A percentile compares a stretch with the other conserved stretches of the same genome.
These are phyloP conservation scores for Bombus impatiens DNA, from an alignment of 1,140 invertebrate genomes.

Conservation along the genomic window DNA sequence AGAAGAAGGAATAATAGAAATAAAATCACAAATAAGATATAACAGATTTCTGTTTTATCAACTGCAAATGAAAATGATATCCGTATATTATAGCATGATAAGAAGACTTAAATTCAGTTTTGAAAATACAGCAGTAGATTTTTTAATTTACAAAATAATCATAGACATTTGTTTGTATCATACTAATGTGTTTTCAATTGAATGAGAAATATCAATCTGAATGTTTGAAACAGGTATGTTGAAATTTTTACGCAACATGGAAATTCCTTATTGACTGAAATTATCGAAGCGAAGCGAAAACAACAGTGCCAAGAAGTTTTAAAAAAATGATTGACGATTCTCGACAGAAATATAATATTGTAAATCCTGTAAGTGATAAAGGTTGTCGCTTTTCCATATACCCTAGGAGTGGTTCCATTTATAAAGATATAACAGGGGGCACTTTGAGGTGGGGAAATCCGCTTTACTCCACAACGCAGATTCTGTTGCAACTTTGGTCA, in stretches of 20 bases:
- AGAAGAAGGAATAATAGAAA: too few species aligned
- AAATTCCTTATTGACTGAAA: neutral
- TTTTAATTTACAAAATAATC: neutral
- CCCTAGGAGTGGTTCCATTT: conserved; percentile 75
- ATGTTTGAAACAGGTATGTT: neutral
- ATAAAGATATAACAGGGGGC: conserved; percentile 78
- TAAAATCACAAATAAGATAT: neutral
- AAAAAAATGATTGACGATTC: neutral
- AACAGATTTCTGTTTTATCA: neutral
- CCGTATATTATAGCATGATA: neutral
- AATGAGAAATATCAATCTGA: neutral
- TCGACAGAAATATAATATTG: conserved; percentile 70
- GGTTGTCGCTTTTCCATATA: conserved; percentile 38
- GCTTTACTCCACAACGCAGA: conserved; percentile 69
- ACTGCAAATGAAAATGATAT: neutral
- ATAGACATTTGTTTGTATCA: neutral
- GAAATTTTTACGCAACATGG: neutral
- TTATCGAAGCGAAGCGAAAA: neutral
- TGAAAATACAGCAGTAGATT: neutral
- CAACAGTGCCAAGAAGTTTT: neutral
- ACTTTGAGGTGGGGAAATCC: conserved; percentile 70
- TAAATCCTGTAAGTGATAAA: conserved; percentile 76
- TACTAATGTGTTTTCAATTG: neutral
- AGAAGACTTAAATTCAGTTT: neutral
- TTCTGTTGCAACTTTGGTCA: conserved; percentile 53